phyloP scores from a whole-genome alignment of 2,113 vertebrate species.

The Opisthocomus hoazin region DNA sequence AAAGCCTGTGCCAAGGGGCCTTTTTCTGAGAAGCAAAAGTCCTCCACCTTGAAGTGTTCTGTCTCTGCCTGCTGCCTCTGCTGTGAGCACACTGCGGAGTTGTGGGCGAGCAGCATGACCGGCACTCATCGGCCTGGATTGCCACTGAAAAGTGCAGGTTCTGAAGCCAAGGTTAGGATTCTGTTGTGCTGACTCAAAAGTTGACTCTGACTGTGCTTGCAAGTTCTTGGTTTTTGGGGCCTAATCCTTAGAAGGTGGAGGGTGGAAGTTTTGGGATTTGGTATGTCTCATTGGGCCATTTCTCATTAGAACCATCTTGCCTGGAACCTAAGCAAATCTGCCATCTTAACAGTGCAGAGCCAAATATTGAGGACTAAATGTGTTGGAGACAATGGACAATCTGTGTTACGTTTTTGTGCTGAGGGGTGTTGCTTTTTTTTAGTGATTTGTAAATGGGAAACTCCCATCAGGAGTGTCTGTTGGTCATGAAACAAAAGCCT shows the following conservation, averaged over 20 bases:
- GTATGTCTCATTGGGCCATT: accelerated
- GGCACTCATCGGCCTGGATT: accelerated
- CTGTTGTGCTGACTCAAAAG: background rate
- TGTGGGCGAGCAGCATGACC: accelerated
- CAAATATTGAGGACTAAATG: background rate
- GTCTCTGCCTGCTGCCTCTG: background rate
- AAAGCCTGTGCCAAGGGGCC: background rate
- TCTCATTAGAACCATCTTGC: background rate
- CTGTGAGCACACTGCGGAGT: background rate
- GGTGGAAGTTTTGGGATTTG: background rate
- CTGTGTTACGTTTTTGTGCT: background rate
- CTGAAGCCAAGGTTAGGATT: background rate
- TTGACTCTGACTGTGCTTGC: background rate
- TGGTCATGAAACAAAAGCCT: background rate
- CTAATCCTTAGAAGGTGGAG: background rate
- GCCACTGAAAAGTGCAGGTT: accelerated
- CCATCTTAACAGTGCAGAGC: background rate
- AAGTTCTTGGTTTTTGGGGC: background rate
- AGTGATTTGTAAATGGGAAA: background rate
- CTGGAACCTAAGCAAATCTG: background rate
- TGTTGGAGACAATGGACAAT: background rate
- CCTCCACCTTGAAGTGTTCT: background rate
- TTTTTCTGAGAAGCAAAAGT: background rate
- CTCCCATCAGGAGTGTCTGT: background rate
- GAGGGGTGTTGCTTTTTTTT: accelerated